These are phyloP conservation scores for Drosophila hydei DNA, from an alignment of 1,140 invertebrate species.

Conservation along the genomic window DNA sequence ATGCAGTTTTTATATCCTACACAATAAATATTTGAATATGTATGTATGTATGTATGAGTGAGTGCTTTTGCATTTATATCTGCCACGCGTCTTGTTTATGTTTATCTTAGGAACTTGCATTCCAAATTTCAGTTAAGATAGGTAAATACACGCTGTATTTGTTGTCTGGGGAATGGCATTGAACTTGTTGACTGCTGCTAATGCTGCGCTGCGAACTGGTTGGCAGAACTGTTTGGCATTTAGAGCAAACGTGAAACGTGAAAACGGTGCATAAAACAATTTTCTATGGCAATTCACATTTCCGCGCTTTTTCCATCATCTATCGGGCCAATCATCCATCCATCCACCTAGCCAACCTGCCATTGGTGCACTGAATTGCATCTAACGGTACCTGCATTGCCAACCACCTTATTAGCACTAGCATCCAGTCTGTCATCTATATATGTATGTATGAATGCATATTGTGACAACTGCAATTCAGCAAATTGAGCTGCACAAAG, in stretches of 20 bases:
- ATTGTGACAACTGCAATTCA: slow-evolving; percentile 9
- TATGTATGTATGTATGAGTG: slow-evolving; percentile 13
- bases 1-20: slow-evolving; percentile 60
- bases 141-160: background rate
- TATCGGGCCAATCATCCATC: slow-evolving; percentile 37
- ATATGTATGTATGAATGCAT: background rate
- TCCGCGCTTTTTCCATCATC: slow-evolving; percentile 56
- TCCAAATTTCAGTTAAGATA: slow-evolving; percentile 11
- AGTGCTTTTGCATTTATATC: slow-evolving; percentile 32
- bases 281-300: slow-evolving; percentile 69
- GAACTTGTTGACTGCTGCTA: slow-evolving; percentile 57
- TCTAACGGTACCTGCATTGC: slow-evolving; percentile 69
- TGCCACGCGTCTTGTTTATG: slow-evolving; percentile 48
- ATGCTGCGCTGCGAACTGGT: slow-evolving; percentile 36
- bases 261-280: slow-evolving; percentile 77
- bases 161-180: slow-evolving; percentile 45
- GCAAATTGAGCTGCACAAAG: background rate
- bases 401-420: slow-evolving; percentile 54
- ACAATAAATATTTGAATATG: slow-evolving; percentile 63
- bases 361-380: slow-evolving; percentile 47
- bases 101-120: slow-evolving; percentile 40
- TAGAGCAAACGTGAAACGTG: slow-evolving; percentile 58
- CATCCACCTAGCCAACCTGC: slow-evolving; percentile 26
- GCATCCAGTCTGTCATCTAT: slow-evolving; percentile 16
- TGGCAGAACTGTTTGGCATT: slow-evolving; percentile 58